These are phyloP conservation scores for Drosophila aff. DNA, from an alignment of 1,140 invertebrate genomes.

Conservation along the genomic window DNA sequence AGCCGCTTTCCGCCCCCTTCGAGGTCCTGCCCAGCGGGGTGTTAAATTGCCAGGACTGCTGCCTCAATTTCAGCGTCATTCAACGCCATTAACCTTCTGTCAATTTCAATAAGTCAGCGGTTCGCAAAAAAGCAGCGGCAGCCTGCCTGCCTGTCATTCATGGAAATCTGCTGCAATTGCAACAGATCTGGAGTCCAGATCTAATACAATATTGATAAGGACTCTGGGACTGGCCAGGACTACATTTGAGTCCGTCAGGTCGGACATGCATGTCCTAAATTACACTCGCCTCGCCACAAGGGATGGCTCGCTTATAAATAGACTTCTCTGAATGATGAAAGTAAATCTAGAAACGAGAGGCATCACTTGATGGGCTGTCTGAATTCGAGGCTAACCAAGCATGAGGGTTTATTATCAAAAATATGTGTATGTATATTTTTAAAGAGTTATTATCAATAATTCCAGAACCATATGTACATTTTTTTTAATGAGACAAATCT, in stretches of 20 bases:
- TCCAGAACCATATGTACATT: neutral
- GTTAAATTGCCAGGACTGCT: constrained; percentile 73
- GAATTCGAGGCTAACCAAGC: constrained; percentile 11
- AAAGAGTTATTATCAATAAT: neutral
- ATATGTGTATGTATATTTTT: neutral
- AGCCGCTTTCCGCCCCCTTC: constrained; percentile 9
- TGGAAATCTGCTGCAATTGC: constrained; percentile 75
- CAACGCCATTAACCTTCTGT: constrained; percentile 81
- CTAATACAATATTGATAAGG: constrained; percentile 48
- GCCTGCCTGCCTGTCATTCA: constrained; percentile 15
- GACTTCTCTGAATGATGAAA: constrained; percentile 17
- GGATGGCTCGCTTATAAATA: constrained; percentile 23
- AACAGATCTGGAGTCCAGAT: constrained; percentile 29
- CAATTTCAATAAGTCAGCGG: constrained; percentile 77
- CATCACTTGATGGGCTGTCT: constrained; percentile 24
- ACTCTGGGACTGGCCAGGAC: constrained; percentile 6
- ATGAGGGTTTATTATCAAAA: neutral
- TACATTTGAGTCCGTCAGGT: constrained; percentile 10
- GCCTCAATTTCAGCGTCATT: constrained; percentile 55
- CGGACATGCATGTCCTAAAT: constrained; percentile 36
- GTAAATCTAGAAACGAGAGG: neutral
- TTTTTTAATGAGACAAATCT: neutral
- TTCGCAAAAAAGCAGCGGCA: constrained; percentile 12
- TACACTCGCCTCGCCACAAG: constrained; percentile 17
- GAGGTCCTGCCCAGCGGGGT: constrained; percentile 65